Percentiles rank a stretch among this genome's conserved stretches.
Evolutionary conservation across 2,113 vertebrate genomes (phyloP).

Genomic region (Syrrhaptes paradoxus): DNA sequence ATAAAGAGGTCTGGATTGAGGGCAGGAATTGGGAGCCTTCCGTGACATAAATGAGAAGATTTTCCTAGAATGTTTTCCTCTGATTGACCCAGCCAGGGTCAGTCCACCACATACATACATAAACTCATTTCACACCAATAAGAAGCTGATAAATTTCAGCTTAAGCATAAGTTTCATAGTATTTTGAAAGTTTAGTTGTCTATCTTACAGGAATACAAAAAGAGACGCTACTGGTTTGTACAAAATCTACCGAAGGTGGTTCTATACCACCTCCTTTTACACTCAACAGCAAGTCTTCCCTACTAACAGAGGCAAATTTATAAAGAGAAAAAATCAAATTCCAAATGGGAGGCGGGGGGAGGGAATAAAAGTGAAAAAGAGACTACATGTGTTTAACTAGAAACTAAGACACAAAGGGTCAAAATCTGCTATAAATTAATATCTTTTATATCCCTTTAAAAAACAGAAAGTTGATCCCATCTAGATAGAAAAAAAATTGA

Average conservation of each 20-base stretch:
- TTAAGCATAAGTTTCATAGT: neutral
- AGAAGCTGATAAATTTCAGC: neutral
- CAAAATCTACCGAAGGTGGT: neutral
- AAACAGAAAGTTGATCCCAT: neutral
- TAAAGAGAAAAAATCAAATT: neutral
- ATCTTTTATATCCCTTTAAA: neutral
- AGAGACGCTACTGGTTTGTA: neutral
- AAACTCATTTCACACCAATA: neutral
- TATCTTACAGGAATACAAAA: neutral
- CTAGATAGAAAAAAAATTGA: neutral
- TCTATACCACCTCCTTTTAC: neutral
- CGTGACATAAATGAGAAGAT: accelerated
- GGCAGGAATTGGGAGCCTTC: neutral
- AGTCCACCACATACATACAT: neutral
- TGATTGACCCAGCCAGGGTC: neutral
- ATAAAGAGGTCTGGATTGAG: neutral
- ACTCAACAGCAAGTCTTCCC: neutral
- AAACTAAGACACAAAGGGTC: neutral
- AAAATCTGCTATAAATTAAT: neutral
- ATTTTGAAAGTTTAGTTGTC: neutral
- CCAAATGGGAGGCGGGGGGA: neutral
- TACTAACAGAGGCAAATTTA: neutral
- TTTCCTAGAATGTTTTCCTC: neutral
- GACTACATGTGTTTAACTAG: neutral
- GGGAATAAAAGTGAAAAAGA: too few species aligned